Conservation (phyloP, 1,140 invertebrate species). For the Stegodyphus dumicola region DNA sequence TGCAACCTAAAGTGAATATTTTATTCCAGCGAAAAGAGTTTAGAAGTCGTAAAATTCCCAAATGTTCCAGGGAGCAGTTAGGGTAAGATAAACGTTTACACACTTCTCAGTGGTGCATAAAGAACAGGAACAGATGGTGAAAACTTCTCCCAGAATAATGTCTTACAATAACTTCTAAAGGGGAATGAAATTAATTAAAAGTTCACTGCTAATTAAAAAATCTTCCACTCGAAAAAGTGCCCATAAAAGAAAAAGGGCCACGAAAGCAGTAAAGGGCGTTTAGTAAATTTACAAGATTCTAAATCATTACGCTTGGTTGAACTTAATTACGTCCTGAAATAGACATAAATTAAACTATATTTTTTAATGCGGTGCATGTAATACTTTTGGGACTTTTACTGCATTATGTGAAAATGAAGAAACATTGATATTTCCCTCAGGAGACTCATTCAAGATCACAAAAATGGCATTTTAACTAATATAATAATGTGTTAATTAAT, state of each 20-base stretch:
- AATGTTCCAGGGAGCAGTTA: background rate
- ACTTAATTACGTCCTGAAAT: conserved; percentile 17
- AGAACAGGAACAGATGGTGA: too few species aligned
- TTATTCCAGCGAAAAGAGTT: background rate
- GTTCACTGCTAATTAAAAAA: conserved; percentile 38
- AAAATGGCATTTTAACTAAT: too few species aligned
- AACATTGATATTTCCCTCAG: too few species aligned
- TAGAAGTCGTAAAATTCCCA: background rate
- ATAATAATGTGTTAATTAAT: too few species aligned
- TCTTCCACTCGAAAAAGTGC: background rate
- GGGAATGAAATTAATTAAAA: conserved; percentile 33
- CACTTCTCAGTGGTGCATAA: background rate
- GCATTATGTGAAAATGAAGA: too few species aligned
- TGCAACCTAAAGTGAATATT: too few species aligned
- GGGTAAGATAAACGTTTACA: background rate
- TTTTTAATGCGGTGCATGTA: too few species aligned
- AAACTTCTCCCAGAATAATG: too few species aligned
- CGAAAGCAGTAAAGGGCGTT: conserved; percentile 10
- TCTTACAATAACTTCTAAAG: background rate
- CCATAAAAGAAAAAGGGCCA: background rate
- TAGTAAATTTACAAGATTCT: conserved; percentile 26
- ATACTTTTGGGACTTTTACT: too few species aligned
- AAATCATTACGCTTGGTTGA: conserved; percentile 20
- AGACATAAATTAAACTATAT: conserved; percentile 19
- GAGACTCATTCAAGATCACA: too few species aligned